phyloP scores from a whole-genome alignment of 2,888 invertebrate genomes.

The Loripinus fragilis region DNA sequence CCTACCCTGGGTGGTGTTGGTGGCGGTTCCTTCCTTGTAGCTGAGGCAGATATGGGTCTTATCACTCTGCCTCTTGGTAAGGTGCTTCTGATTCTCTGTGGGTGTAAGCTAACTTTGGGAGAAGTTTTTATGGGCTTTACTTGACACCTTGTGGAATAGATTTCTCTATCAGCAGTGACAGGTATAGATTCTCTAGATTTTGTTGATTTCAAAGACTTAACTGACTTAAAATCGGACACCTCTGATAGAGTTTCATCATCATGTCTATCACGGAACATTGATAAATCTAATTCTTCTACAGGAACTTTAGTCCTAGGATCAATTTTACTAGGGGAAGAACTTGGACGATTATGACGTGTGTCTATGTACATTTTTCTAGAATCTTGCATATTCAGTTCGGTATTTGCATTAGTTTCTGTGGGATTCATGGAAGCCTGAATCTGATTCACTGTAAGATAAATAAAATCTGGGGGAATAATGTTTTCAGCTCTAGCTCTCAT shows the following conservation, averaged over 20 bases:
- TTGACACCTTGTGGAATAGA: conserved; percentile 68
- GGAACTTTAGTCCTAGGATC: conserved; percentile 80
- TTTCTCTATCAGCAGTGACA: conserved; percentile 66
- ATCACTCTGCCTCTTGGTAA: conserved; percentile 76
- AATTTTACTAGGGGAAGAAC: conserved; percentile 80
- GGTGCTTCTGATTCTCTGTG: conserved; percentile 72
- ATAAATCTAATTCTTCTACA: conserved; percentile 71
- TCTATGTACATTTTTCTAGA: conserved; percentile 38
- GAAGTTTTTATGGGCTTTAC: conserved; percentile 64
- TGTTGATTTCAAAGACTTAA: conserved; percentile 65
- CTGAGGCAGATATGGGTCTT: conserved; percentile 76
- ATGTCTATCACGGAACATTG: conserved; percentile 61
- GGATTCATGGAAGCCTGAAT: conserved; percentile 77
- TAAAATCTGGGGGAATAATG: conserved; percentile 81
- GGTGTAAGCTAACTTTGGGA: conserved; percentile 70
- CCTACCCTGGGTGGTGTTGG: conserved; percentile 38
- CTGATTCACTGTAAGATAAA: conserved; percentile 80
- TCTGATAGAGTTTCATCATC: conserved; percentile 68
- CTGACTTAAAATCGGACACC: conserved; percentile 67
- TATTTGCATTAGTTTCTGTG: conserved; percentile 73
- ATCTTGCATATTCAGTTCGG: conserved; percentile 67
- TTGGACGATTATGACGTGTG: conserved; percentile 69
- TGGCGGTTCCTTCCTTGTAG: conserved; percentile 56
- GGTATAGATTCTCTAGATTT: conserved; percentile 62
- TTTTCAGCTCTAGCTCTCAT: conserved; percentile 78